Evolutionary conservation across 2,113 vertebrate species (phyloP).

Genomic region (Talpa occidentalis): DNA sequence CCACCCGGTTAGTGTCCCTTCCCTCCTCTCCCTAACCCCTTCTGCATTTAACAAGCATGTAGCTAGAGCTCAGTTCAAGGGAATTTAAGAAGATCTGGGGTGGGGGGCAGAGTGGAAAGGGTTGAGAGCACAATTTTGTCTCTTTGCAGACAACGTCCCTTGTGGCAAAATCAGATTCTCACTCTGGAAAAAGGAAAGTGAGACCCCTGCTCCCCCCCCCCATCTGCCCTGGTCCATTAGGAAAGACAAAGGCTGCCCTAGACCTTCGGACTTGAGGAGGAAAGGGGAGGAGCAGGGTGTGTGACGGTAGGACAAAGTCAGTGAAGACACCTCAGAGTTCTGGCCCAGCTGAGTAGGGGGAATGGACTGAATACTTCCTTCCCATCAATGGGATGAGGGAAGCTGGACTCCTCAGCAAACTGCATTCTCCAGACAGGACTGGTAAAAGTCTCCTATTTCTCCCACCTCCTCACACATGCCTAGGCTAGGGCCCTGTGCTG

Average conservation of each 20-base stretch:
- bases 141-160: not conserved
- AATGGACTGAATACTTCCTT: slow-evolving; percentile 28
- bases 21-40: not conserved
- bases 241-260: slow-evolving; percentile 48
- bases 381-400: not conserved
- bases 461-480: not conserved
- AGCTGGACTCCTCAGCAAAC: not conserved
- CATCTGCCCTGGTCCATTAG: not conserved
- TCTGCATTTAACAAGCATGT: slow-evolving; percentile 16
- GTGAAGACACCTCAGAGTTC: not conserved
- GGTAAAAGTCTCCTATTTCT: not conserved
- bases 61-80: not conserved
- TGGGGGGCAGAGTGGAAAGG: not conserved
- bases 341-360: not conserved
- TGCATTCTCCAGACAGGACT: not conserved
- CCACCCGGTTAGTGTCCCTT: not conserved
- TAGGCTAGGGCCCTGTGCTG: not conserved
- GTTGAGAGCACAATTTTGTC: not conserved
- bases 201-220: not conserved
- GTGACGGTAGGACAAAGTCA: not conserved
- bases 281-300: not conserved
- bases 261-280: slow-evolving; percentile 18
- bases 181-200: not conserved
- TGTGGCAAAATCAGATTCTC: slow-evolving; percentile 30
- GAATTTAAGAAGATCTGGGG: not conserved